Evolutionary conservation across 1,140 invertebrate species (phyloP), one percentile per base, ranked within the genome.

Genomic region (Hermetia illucens): DNA sequence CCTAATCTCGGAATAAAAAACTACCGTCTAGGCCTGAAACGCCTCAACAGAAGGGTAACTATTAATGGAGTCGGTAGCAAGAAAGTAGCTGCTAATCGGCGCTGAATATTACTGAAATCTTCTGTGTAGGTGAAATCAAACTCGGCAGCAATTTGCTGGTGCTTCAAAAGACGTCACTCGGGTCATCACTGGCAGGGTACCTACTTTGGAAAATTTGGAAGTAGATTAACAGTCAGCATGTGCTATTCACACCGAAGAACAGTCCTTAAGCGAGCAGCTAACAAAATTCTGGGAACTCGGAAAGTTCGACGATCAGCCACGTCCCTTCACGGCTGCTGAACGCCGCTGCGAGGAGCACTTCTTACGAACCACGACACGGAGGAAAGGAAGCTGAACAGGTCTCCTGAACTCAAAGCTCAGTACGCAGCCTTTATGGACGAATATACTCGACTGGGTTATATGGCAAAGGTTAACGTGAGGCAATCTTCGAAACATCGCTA

Each of bases 81-180:
- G n/a, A n/a, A n/a, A n/a, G 25, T 45, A 61, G 34, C 25, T 57
- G 15, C 19, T 61, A 9, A 34, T 57, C 1, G 51, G 47, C 2
- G 49, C 50, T 10, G 49, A 49, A 17, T 13, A 46, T 19, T 57
- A 55, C 43, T 58, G 47, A 44, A 38, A 54, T 12, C 29, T 58
- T 22, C 29, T 42, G 43, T 19, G 40, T 37, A 13, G 47, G 53
- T 13, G 32, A 48, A 41, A 44, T 47, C 21, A 48, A 45, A 32
- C 36, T 47, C 24, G 47, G 42, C 18, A 29, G 17, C 5, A 39
- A 42, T 25, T 30, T 46, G 12, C 46, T 44, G 1, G 44, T 30
- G 21, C 30, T 58, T 10, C 51, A 54, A 38, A 47, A 57, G 46
- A 54, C 48, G n/a, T 33, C 45, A 30, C 41, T 60, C 57, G 52